Evolutionary conservation across 1,140 invertebrate genomes (phyloP), one percentile per base, ranked within the genome.

Genomic region (Pristionchus pacificus): DNA sequence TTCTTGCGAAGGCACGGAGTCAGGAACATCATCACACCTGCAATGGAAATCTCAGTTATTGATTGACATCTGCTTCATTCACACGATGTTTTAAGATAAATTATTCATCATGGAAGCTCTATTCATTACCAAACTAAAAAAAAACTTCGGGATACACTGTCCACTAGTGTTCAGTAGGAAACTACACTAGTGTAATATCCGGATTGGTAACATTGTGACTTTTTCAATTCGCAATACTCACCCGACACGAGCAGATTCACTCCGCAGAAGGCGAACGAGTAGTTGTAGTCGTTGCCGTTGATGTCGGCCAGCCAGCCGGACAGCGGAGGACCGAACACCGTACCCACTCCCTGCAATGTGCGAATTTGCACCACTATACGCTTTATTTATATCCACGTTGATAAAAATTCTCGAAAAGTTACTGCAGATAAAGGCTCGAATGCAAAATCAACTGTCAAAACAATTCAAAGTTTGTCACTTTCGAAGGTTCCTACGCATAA

Each of bases 261-360:
- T 2, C 93, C 93, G 27, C 91, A 90, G 68, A 91, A 84, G 85
- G 92, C 92, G 86, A 94, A 95, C 0, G 92, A 91, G n/a, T 90
- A 83, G 79, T 91, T 88, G 85, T 93, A 93, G 38, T 49, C 38
- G 6, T 87, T 88, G 32, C 88, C 89, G 0, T 91, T 91, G 2
- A 90, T 86, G 82, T 93, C 91, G 83, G 89, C 91, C 3, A 92
- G 84, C 88, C 89, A 78, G 88, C 89, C 89, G 71, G 88, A 88
- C n/a, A 89, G 72, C 3, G 89, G 89, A 2, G 89, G 85, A 15
- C 89, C 89, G 38, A 96, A 86, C 59, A 97, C 91, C 1, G 92
- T 91, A 0, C 94, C 92, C 33, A 91, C 90, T 31, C 95, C 95
- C 84, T 95, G 89, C 87, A 96, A 49, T 49, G 38, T 49, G 6